phyloP scores from a whole-genome alignment of 2,113 vertebrate genomes.

The Centropus unirufus region DNA sequence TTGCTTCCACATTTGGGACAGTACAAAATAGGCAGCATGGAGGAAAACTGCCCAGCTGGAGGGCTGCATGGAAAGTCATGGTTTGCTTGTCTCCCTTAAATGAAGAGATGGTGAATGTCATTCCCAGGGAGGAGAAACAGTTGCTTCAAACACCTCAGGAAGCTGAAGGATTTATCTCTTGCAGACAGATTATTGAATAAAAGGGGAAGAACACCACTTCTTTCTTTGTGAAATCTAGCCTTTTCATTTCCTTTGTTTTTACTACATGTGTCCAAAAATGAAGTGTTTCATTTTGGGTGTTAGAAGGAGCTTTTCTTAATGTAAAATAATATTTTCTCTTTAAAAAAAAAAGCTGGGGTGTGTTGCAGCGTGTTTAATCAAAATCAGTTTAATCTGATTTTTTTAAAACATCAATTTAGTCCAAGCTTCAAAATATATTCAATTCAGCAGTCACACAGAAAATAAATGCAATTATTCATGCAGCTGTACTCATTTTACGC shows the following conservation, averaged over 20 bases:
- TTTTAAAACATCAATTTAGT: not conserved
- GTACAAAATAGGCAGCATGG: not conserved
- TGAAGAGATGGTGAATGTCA: not conserved
- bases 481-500: not conserved
- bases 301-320: constrained; percentile 12
- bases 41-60: not conserved
- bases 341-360: not conserved
- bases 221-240: not conserved
- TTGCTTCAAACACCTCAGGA: not conserved
- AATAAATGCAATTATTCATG: not conserved
- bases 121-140: not conserved
- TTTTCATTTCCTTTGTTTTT: constrained; percentile 50
- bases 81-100: not conserved
- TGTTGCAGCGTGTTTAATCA: no score
- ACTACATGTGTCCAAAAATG: not conserved
- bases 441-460: not conserved
- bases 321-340: not conserved
- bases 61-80: not conserved
- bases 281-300: constrained; percentile 47
- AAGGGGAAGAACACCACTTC: not conserved
- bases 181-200: not conserved
- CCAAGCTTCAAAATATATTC: not conserved
- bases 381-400: no score
- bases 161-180: not conserved
- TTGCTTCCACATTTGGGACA: not conserved